Evolutionary conservation across 2,888 invertebrate genomes (phyloP), one percentile per base, ranked within the genome.

Genomic region (Odontocolon sp.): DNA sequence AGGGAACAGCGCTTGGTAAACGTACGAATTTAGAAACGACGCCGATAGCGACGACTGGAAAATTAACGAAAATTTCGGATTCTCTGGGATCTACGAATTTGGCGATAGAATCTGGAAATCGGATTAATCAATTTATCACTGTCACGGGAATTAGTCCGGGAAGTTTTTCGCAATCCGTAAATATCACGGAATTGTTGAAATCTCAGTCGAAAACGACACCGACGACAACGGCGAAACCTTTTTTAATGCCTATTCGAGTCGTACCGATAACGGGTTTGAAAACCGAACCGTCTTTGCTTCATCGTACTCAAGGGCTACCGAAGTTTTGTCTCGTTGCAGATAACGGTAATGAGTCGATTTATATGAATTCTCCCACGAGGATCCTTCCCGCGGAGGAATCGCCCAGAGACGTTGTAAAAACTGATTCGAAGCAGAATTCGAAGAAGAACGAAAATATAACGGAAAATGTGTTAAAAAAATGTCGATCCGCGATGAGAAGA

Each of bases 301-400:
- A 89, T 64, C 86, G 86, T 47, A 86, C 83, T 2, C 88, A 89
- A 56, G 89, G 88, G 14, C 81, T 89, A 63, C 90, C 90, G 23
- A 87, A 85, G 63, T 90, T 88, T 68, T 89, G 89, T 59, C 85
- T 89, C 2, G 85, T 89, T 71, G 82, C 89, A 2, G 86, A 89
- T 40, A 42, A 23, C 0, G 40, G 64, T 4, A 33, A 5, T 33
- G 56, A 59, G 14, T 16, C 56, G 11, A 14, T 6, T 23, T 45
- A 26, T 6, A 1, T 45, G 0, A 73, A 69, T 36, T 1, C 28
- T 18, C 45, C 77, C 23, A 36, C 21, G 9, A 73, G 38, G 3
- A 64, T 61, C 16, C 6, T 66, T 4, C 33, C 64, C 0, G 52
- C 36, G 6, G 38, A 56, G 14, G 28, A 28, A 4, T 6, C 56